These are phyloP conservation scores for Leptatherina wallacei DNA, from an alignment of 2,797 vertebrate genomes.

Conservation along the genomic window DNA sequence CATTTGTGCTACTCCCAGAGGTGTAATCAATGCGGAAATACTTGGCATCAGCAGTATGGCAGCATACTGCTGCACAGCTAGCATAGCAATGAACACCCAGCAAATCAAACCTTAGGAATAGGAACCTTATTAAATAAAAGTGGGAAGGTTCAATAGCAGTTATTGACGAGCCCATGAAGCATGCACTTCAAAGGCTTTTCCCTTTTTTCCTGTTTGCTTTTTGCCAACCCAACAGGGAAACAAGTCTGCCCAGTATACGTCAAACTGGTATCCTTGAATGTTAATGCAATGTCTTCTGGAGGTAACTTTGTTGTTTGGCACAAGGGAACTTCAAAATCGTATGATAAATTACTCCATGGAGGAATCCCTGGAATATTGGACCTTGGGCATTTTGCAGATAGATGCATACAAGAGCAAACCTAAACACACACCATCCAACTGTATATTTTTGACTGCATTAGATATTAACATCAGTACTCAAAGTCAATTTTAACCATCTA, in stretches of 20 bases:
- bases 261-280: conserved; percentile 68
- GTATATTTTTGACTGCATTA: no score
- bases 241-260: conserved; percentile 42
- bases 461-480: conserved; percentile 29
- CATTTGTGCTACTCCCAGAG: conserved; percentile 81
- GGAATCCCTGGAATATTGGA: conserved; percentile 26
- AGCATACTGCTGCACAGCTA: conserved; percentile 64
- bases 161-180: conserved; percentile 78
- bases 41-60: conserved; percentile 82
- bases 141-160: conserved; percentile 81
- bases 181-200: conserved; percentile 76
- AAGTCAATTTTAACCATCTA: conserved; percentile 56
- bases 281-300: conserved; percentile 66
- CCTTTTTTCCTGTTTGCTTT: conserved; percentile 43
- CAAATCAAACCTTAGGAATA: conserved; percentile 71
- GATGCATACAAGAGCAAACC: neutral
- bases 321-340: conserved; percentile 57
- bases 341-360: conserved; percentile 35
- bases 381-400: conserved; percentile 8
- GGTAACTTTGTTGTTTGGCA: conserved; percentile 62
- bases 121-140: conserved; percentile 85
- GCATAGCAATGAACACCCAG: conserved; percentile 76
- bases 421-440: neutral
- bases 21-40: conserved; percentile 84
- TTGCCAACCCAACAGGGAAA: conserved; percentile 62